A percentile compares a stretch with the other conserved stretches of the same genome.
These are phyloP conservation scores for Phenganax subtilis DNA, from an alignment of 92 coral and sea anemone species.

Conservation along the genomic window DNA sequence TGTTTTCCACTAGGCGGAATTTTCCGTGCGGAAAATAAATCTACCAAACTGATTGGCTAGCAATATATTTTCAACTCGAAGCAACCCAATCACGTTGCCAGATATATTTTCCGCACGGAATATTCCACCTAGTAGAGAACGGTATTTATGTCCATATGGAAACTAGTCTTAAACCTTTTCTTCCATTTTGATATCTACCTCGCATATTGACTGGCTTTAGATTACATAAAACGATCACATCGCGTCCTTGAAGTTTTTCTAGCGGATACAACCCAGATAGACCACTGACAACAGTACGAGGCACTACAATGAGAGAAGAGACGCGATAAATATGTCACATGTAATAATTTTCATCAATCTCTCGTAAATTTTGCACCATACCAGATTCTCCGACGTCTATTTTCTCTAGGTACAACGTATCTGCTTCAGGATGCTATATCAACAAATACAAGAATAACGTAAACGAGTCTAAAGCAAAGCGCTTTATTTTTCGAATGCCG, in stretches of 20 bases:
- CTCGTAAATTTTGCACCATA: conserved; percentile 21
- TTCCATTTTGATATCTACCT: conserved; percentile 44
- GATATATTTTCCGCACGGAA: no score
- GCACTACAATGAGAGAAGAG: conserved; percentile 47
- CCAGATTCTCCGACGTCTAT: conserved; percentile 86
- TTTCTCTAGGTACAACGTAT: conserved; percentile 79
- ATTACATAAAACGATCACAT: conserved; percentile 88
- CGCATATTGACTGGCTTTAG: conserved; percentile 91
- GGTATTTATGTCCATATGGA: no score
- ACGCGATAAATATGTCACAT: not conserved
- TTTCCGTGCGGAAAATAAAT: no score
- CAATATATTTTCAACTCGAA: no score
- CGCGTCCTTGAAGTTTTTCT: conserved; percentile 75
- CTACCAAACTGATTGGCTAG: no score
- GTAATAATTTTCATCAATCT: not conserved
- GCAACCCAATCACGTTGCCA: no score
- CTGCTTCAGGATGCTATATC: conserved; percentile 92
- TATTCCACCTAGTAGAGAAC: no score
- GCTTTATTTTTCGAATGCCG: not conserved
- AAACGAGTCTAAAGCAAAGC: not conserved
- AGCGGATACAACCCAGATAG: conserved; percentile 70
- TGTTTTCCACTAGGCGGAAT: no score
- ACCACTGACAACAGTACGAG: conserved; percentile 92
- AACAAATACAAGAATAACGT: not conserved
- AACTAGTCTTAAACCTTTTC: no score